Evolutionary conservation across 2,113 vertebrate genomes (phyloP).

Genomic region (Serinus canaria): DNA sequence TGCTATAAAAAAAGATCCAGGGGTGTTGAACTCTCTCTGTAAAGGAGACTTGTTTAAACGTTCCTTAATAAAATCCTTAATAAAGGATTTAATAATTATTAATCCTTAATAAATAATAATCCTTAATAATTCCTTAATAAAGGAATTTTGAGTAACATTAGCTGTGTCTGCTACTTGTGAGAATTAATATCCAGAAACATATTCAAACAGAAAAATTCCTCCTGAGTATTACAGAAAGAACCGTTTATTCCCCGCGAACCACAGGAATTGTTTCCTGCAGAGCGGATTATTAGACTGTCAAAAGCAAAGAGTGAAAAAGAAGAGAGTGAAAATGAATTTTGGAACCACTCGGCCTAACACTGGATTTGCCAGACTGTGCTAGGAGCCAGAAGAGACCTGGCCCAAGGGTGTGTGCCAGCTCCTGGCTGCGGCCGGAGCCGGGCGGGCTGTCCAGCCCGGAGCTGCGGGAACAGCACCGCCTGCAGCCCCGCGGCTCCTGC

Average conservation of each 20-base stretch:
- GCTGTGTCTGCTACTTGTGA: neutral
- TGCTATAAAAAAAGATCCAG: neutral
- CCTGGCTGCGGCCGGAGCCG: accelerated
- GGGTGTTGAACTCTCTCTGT: neutral
- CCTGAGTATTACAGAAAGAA: neutral
- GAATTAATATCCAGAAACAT: neutral
- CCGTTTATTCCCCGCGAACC: accelerated
- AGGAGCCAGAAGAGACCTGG: neutral
- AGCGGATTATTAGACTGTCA: neutral
- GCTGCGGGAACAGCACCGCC: neutral
- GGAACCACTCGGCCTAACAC: neutral
- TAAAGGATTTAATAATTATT: too few species aligned
- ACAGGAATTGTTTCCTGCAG: neutral
- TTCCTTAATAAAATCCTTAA: neutral
- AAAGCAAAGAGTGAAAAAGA: neutral
- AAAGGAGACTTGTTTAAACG: neutral
- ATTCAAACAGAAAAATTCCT: neutral
- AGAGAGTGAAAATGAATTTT: neutral
- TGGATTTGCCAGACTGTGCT: neutral
- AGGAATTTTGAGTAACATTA: neutral
- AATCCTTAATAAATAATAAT: too few species aligned
- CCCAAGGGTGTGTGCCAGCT: neutral
- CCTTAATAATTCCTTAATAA: neutral
- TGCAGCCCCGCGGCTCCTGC: neutral
- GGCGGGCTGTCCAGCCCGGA: accelerated